Conservation (phyloP, 2,888 invertebrate species). For the Cecidostiba fungosa region DNA sequence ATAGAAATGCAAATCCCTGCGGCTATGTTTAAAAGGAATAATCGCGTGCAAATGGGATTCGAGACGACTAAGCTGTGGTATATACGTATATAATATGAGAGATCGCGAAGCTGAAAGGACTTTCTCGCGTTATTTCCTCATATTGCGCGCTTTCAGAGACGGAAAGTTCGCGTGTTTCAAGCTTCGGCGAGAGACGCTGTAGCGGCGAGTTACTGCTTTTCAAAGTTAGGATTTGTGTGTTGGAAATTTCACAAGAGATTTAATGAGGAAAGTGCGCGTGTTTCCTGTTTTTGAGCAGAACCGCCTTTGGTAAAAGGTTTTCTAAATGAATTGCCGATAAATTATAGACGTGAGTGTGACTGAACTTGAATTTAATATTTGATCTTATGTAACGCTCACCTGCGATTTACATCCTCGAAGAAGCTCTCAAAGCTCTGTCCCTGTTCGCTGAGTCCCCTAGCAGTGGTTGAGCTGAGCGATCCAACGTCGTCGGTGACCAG, state of each 20-base stretch:
- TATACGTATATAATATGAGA: neutral
- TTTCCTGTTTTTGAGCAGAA: neutral
- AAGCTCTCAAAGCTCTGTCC: slow-evolving; percentile 73
- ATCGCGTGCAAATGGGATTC: slow-evolving; percentile 24
- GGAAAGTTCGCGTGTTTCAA: slow-evolving; percentile 2
- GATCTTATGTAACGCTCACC: slow-evolving; percentile 67
- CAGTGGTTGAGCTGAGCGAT: neutral
- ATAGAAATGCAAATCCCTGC: slow-evolving; percentile 43
- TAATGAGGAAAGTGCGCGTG: neutral
- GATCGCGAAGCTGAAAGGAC: neutral
- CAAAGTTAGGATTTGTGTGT: neutral
- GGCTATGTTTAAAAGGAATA: slow-evolving; percentile 4
- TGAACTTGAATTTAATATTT: neutral
- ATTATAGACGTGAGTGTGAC: too few relatives aligned
- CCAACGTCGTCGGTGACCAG: slow-evolving; percentile 82
- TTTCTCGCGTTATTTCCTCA: slow-evolving; percentile 15
- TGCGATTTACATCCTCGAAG: slow-evolving; percentile 76
- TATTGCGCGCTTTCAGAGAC: neutral
- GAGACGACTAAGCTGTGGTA: neutral
- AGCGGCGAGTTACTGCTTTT: neutral
- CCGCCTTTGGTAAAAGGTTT: neutral
- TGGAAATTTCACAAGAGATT: slow-evolving; percentile 4
- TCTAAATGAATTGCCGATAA: neutral
- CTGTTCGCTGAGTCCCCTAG: slow-evolving; percentile 22
- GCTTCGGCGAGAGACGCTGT: too few relatives aligned